phyloP scores from a whole-genome alignment of 2,797 vertebrate genomes.

The Cichlasoma orientale region DNA sequence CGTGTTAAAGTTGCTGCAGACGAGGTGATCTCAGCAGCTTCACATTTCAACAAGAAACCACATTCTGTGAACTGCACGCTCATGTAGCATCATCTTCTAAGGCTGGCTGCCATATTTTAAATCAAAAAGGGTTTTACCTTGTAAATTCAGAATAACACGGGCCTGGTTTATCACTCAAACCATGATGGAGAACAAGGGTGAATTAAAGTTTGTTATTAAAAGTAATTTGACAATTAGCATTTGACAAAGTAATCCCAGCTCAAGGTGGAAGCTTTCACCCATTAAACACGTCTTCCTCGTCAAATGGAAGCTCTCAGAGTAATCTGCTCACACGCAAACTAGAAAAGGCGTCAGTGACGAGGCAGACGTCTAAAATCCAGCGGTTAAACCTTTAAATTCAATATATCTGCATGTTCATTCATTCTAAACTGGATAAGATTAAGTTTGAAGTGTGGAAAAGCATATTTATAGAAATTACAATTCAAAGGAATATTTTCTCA shows the following conservation, averaged over 20 bases:
- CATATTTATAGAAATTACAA: background rate
- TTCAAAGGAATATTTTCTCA: background rate
- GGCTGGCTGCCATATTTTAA: background rate
- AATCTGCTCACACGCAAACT: background rate
- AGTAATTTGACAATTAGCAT: background rate
- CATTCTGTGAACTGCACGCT: background rate
- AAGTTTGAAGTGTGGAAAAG: background rate
- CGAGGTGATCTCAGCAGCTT: background rate
- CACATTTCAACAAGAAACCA: background rate
- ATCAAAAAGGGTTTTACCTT: background rate
- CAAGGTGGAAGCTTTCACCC: background rate
- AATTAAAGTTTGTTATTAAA: background rate
- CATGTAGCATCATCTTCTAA: background rate
- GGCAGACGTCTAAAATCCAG: too few species aligned
- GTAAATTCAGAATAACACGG: background rate
- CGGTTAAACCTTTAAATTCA: background rate
- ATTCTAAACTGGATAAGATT: background rate
- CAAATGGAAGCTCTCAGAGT: background rate
- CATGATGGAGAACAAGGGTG: background rate
- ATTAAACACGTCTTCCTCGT: background rate
- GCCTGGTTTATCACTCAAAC: background rate
- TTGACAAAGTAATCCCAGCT: background rate
- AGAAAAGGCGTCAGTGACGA: background rate
- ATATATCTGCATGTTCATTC: background rate
- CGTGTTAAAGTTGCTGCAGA: background rate